Base-by-base conservation (phyloP, 2,113 vertebrate genomes). In the Platichthys stellatus region DNA sequence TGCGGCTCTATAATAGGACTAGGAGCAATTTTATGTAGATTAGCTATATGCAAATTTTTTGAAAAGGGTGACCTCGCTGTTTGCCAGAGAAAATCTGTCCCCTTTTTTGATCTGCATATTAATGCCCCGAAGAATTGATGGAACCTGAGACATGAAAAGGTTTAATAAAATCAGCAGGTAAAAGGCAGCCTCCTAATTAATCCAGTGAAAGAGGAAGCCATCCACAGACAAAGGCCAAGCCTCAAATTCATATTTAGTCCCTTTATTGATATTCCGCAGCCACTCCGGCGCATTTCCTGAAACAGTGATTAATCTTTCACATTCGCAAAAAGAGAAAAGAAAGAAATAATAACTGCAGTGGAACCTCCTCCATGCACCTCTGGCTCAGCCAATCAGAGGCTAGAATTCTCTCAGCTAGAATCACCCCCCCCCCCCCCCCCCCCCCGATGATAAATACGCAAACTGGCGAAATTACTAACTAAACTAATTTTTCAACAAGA, bases 81-180 rank as follows among this genome's bases (percentile, higher is more conserved):
- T 93, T 94, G 89, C 86, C 74, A 51, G 80, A 63, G 84, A 90
- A 91, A 92, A 86, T 81, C 80, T 63, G 69, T 86, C 86, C 88
- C 75, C 72, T 91, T 91, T 91, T 91, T 91, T 90, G 84, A 92
- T 92, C 89, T 93, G 90, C 93, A 93, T 92, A 92, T 93, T 94
- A 91, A 93, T 92, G 74, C 72, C 67, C 67, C 72, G 68, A 86
- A 84, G 87, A 91, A 78, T 70, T 88, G 90, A 94, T 89, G 78
- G 89, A 91, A 87, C 87, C 81, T 75, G 83, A 87, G 91, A 88
- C 91, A 89, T 89, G 86, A 90, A 92, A 92, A 91, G 85, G 72
- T 86, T 92, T 88, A 89, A 90, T 90, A 88, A 93, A 90, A 89
- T 85, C 90, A 92, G 88, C 87, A 93, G 92, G 91, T 94, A 91